Evolutionary conservation across 2,888 invertebrate genomes (phyloP), one percentile per base, ranked within the genome.

Genomic region (Ochropleura leucogaster): DNA sequence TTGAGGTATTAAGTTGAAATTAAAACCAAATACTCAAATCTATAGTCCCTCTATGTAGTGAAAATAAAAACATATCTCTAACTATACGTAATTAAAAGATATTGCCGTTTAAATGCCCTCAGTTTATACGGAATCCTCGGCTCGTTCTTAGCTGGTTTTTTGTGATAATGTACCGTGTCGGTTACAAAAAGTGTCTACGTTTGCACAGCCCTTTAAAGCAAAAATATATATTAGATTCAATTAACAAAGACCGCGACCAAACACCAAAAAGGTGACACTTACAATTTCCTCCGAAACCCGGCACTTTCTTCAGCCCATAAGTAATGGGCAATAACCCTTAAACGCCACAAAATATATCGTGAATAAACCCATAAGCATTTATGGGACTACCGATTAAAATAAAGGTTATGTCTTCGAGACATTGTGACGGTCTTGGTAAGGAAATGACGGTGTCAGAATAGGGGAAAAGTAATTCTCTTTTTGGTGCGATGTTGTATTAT

Each of bases 321-420:
- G 72, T 85, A 82, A 84, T 77, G 65, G 74, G 55, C 73, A 3
- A 72, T 84, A 84, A 82, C 55, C 72, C 53, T 80, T 80, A 77
- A 85, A 85, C 60, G 68, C 74, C 74, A 65, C 78, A 68, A 85
- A 78, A 80, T 79, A 86, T 86, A 65, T 83, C 85, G 73, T 79
- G 69, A 77, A 57, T 72, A 60, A 20, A 14, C 6, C 77, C 63
- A 71, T 85, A 79, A 79, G 68, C 85, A 63, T 87, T 87, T 79
- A 85, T 71, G 85, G 49, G 47, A 79, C 44, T 68, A 66, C 51
- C 85, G 64, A 83, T 86, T 87, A 86, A 87, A 86, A 85, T 85
- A 66, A 87, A 85, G 64, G 80, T 79, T 83, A 83, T 65, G 9
- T 42, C 16, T 6, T n/a, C 40, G 12, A 82, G 78, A 82, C 77